Evolutionary conservation across 2,888 invertebrate genomes (phyloP), one percentile per base, ranked within the genome.

Genomic region (Dolichopus griseipennis): DNA sequence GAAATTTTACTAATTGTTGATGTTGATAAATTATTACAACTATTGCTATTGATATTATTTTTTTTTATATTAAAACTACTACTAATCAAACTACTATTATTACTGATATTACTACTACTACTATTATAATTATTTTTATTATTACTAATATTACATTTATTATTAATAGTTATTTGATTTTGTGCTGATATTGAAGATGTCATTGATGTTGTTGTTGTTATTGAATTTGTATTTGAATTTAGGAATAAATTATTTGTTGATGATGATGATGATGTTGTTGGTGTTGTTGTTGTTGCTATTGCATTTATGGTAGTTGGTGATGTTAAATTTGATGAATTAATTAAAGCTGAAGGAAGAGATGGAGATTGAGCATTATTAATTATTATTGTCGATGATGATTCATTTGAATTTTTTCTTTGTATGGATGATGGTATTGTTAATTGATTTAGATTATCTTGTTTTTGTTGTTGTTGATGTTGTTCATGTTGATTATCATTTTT

Each of bases 1-100:
- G 61, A 27, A 34, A 63, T 63, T 63, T 63, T 63, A 63, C 63
- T 63, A 63, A 27, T 63, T 27, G 12, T 63, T 63, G 63, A 27
- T 63, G 4, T 27, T 15, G 27, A 27, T 27, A 27, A 27, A 63
- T 27, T 27, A 63, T 27, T 63, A 63, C 27, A 27, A 63, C 27
- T 63, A 63, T 63, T 63, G 41, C 41, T 41, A 41, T 41, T 41
- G 15, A 52, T 52, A 63, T 27, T 63, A 63, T 15, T 63, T 52
- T 52, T 52, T 52, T 52, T 52, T 18, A 52, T 52, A 18, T 52
- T 12, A 52, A 52, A 52, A 52, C 18, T 52, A 52, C n/a, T 52
- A 52, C 18, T 52, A 52, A 6, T 52, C 1, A 1, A 18, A 52
- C 52, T 52, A 52, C 52, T 18, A 52, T n/a, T 52, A 52, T 6